Evolutionary conservation across 2,113 vertebrate species (phyloP).

Genomic region (Brachyhypopomus gauderio): DNA sequence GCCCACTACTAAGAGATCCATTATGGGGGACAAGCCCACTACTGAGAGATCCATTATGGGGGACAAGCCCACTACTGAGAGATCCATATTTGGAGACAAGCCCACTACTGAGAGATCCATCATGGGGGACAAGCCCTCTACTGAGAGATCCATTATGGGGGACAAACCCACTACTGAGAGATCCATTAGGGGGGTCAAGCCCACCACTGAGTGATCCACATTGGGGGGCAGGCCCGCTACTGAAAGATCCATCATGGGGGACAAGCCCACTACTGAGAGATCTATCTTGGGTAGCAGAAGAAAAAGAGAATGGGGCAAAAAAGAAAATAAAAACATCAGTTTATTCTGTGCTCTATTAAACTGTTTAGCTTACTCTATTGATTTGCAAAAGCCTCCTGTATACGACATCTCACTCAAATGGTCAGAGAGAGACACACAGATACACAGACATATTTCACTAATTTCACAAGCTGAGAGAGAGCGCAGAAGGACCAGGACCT

Average conservation of each 20-base stretch:
- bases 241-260: slow-evolving; percentile 7
- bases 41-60: too few species aligned
- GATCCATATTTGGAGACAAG: too few species aligned
- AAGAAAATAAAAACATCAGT: not conserved
- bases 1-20: too few species aligned
- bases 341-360: slow-evolving; percentile 16
- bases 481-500: not conserved
- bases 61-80: too few species aligned
- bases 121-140: too few species aligned
- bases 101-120: too few species aligned
- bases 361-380: not conserved
- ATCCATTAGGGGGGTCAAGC: too few species aligned
- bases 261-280: not conserved
- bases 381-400: not conserved
- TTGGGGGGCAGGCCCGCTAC: too few species aligned
- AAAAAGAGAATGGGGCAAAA: not conserved
- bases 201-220: too few species aligned
- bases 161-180: too few species aligned
- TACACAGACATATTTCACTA: not conserved
- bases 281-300: not conserved
- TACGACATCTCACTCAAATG: not conserved
- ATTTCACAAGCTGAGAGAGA: not conserved
- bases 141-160: slow-evolving; percentile 13
- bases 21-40: too few species aligned
- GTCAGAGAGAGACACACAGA: not conserved